A percentile compares a stretch with the other conserved stretches of the same genome.
Conservation (phyloP, 2,888 invertebrate species). For the Catocala sponsa region DNA sequence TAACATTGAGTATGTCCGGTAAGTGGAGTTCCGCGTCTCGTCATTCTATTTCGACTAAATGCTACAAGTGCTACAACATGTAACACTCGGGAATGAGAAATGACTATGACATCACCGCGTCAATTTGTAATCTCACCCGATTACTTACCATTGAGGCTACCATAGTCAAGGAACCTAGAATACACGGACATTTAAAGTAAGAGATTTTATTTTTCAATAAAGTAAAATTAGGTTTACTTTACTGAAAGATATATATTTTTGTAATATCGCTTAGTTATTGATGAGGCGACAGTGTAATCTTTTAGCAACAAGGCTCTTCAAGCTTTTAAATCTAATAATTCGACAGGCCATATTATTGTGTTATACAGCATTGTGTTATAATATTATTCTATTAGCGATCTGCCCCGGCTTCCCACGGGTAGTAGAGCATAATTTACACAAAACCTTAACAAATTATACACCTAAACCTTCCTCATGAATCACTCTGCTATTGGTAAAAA, state of each 20-base stretch:
- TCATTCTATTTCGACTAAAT: slow-evolving; percentile 24
- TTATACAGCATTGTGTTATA: too few species aligned
- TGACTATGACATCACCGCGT: slow-evolving; percentile 58
- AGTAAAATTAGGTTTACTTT: too few species aligned
- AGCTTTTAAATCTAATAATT: too few species aligned
- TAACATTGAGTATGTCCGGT: slow-evolving; percentile 20
- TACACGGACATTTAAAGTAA: background rate
- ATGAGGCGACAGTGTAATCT: background rate
- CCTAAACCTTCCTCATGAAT: too few species aligned
- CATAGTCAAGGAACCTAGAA: slow-evolving; percentile 2
- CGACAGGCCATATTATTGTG: too few species aligned
- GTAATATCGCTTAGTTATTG: background rate
- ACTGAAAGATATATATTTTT: background rate
- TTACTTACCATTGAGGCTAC: slow-evolving; percentile 7
- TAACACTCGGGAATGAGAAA: slow-evolving; percentile 40
- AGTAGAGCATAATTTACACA: too few species aligned
- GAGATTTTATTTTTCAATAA: too few species aligned
- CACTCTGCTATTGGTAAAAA: too few species aligned
- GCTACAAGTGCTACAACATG: slow-evolving; percentile 8
- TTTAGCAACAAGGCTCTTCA: too few species aligned
- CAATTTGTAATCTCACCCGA: slow-evolving; percentile 52
- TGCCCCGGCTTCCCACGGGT: too few species aligned
- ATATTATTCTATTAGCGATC: too few species aligned
- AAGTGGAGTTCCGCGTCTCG: slow-evolving; percentile 7
- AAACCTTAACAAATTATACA: too few species aligned